Conservation (phyloP, 2,797 vertebrate species). For the Chaenodraco wilsoni region DNA sequence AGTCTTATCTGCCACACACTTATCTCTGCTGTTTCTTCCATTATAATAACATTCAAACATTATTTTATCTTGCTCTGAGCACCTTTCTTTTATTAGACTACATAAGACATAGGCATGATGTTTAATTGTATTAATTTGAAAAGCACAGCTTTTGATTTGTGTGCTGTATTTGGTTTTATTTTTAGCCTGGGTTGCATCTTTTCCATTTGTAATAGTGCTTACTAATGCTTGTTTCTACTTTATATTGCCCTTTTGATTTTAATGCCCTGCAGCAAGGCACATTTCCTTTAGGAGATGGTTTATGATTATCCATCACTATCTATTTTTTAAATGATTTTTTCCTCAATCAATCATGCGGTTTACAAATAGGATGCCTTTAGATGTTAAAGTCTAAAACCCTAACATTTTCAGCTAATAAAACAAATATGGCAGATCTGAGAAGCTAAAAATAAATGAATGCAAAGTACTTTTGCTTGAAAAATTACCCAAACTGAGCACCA, state of each 20-base stretch:
- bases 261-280: neutral
- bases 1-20: neutral
- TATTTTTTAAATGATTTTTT: neutral
- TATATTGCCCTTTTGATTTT: neutral
- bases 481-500: neutral
- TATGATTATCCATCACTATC: neutral
- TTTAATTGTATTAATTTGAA: neutral
- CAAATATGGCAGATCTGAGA: slow-evolving; percentile 1
- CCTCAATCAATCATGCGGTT: neutral
- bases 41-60: neutral
- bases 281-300: neutral
- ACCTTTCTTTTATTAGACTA: neutral
- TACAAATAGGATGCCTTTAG: neutral
- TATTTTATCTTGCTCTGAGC: neutral
- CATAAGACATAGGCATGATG: neutral
- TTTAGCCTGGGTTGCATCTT: neutral
- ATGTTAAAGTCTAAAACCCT: neutral
- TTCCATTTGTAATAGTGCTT: neutral
- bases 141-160: neutral
- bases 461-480: neutral
- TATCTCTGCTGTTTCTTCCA: neutral
- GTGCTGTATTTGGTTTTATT: neutral
- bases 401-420: slow-evolving; percentile 1
- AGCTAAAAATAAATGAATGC: neutral
- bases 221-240: neutral